phyloP scores from a whole-genome alignment of 2,797 vertebrate species.

The Margarornis squamiger region DNA sequence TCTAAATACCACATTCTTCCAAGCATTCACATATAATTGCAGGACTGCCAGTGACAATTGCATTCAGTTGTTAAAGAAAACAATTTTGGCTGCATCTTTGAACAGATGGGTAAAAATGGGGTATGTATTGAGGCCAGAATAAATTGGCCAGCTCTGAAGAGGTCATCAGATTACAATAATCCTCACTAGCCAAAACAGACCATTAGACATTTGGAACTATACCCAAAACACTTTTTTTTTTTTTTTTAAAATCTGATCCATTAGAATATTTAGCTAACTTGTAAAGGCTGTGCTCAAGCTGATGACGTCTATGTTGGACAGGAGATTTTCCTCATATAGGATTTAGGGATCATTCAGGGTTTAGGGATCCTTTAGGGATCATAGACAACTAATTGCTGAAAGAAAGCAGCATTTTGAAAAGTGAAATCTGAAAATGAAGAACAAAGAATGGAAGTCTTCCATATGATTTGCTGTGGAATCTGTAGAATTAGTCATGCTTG shows the following conservation, averaged over 20 bases:
- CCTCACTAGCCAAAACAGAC: constrained; percentile 30
- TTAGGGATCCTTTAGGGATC: background rate
- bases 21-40: constrained; percentile 12
- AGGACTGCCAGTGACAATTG: background rate
- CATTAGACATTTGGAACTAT: background rate
- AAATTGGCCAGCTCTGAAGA: constrained; percentile 33
- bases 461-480: background rate
- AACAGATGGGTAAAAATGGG: constrained; percentile 43
- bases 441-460: background rate
- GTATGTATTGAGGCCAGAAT: constrained; percentile 12
- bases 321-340: background rate
- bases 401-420: background rate
- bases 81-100: constrained; percentile 23
- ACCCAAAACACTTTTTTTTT: background rate
- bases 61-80: constrained; percentile 16
- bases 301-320: background rate
- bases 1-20: constrained; percentile 33
- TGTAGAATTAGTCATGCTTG: background rate
- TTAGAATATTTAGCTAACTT: background rate
- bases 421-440: background rate
- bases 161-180: constrained; percentile 40
- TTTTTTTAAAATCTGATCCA: background rate
- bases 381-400: background rate
- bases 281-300: background rate
- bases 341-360: background rate